Evolutionary conservation across 1,140 invertebrate species (phyloP), one percentile per base, ranked within the genome.

Genomic region (Micrasema minimum): DNA sequence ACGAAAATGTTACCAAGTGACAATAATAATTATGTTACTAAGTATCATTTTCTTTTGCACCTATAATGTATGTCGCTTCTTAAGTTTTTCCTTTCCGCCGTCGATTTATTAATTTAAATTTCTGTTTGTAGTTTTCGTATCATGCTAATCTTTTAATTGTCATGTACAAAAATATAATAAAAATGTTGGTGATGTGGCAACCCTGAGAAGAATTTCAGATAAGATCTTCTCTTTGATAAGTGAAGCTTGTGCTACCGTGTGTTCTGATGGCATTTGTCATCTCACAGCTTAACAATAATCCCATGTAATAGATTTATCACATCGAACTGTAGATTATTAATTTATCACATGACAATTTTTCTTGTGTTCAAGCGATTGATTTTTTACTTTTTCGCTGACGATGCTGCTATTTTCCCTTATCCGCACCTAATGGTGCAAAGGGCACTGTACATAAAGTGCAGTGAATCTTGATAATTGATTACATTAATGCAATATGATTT

Each of bases 231-330:
- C 14, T 9, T 11, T 37, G 53, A 57, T 57, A 57, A 57, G 20
- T 6, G 31, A 31, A 57, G 20, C 53, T 31, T 38, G 61, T 65
- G 70, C 70, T 72, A 72, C 70, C 65, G 70, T 72, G 64, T 67
- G 70, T 67, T 72, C 37, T 43, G 65, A 61, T 59, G 70, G 70
- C 70, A 62, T 72, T 72, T 67, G 70, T 72, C 70, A 72, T 72
- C 35, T 72, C 61, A 16, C 59, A 37, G 35, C 26, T 18, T 18
- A 9, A 53, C 46, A 35, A 53, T 53, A 66, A 48, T 41, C 35
- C 26, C n/a, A 22, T 38, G 43, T 35, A 50, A 50, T 48, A 70
- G 68, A 70, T 70, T 70, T 64, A 70, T 45, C 61, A 55, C 61
- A 22, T 43, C 57, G 14, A 50, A 66, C 18, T 22, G 48, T 57